Evolutionary conservation across 2,113 vertebrate genomes (phyloP), one percentile per base, ranked within the genome.

Genomic region (Stegastes partitus): DNA sequence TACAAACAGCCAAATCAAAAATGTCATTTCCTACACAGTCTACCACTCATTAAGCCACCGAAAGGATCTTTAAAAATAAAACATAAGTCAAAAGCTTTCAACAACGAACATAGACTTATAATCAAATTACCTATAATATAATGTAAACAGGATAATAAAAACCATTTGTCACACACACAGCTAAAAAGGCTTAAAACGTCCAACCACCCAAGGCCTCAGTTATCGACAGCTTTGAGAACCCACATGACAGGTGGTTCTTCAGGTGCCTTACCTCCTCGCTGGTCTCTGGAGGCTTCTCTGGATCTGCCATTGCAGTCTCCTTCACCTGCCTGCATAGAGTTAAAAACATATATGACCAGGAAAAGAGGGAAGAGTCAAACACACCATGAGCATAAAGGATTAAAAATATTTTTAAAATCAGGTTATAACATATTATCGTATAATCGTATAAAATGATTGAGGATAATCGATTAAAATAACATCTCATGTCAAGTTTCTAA

Each of bases 191-290:
- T 65, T 1, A 39, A 69, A 51, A 10, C 26, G 37, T 82, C 49
- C 3, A 5, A 22, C 61, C 56, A 49, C 55, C 14, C 21, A 68
- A 37, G 31, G 72, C 56, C 57, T 72, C 25, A 37, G 70, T 11
- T 49, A 44, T 31, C n/a, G 21, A 76, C 18, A 73, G 39, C 21
- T 65, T 61, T 54, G 15, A 64, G 62, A 61, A 72, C 80, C 50
- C n/a, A 70, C 54, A 72, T 22, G 16, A 39, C 71, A 71, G 5
- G 22, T 42, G 55, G 51, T 72, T 56, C 58, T 50, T 65, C 26
- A 11, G 57, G 15, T 21, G 54, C 31, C 91, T 93, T 94, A 95
- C 94, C 94, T 95, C 94, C 81, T 94, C 94, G 3, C 55, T 85
- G 81, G 79, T 76, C 54, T 92, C 93, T 28, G 76, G 42, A 73